Evolutionary conservation across 2,888 invertebrate species (phyloP).

Genomic region (Dascillus cervinus): DNA sequence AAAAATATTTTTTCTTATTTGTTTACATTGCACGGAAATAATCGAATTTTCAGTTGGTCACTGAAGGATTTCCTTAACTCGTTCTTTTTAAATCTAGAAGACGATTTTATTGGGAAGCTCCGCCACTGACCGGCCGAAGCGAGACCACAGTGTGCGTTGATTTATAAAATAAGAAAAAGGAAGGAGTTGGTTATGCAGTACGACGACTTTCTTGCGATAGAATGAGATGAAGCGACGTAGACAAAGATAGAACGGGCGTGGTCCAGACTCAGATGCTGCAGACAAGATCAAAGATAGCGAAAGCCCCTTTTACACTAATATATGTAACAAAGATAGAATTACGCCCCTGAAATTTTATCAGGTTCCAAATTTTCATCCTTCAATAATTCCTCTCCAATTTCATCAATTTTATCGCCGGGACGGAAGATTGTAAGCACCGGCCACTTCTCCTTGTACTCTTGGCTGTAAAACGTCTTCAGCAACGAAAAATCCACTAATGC

Average conservation of each 20-base stretch:
- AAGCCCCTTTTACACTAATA: slow-evolving; percentile 11
- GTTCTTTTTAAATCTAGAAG: too few species aligned
- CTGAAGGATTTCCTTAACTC: too few species aligned
- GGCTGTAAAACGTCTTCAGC: slow-evolving; percentile 13
- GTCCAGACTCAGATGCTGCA: slow-evolving; percentile 18
- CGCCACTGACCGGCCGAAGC: slow-evolving; percentile 2
- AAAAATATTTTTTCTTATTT: too few species aligned
- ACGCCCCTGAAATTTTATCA: slow-evolving; percentile 4
- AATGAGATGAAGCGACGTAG: slow-evolving; percentile 6
- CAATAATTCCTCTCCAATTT: neutral
- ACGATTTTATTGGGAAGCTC: too few species aligned
- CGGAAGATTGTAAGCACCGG: slow-evolving; percentile 12
- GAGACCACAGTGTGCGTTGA: slow-evolving; percentile 1
- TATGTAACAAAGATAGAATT: slow-evolving; percentile 13
- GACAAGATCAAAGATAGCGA: slow-evolving; percentile 24
- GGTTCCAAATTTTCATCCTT: neutral
- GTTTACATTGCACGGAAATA: too few species aligned
- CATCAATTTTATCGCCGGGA: slow-evolving; percentile 1
- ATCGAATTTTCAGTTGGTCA: too few species aligned
- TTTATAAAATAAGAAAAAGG: slow-evolving; percentile 6
- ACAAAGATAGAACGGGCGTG: slow-evolving; percentile 15
- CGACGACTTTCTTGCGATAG: slow-evolving; percentile 1
- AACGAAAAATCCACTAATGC: slow-evolving; percentile 5
- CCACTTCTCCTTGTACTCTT: slow-evolving; percentile 12
- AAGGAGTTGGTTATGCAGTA: neutral